Base-by-base conservation (phyloP, 1,140 invertebrate species). In the Vanessa tameamea region DNA sequence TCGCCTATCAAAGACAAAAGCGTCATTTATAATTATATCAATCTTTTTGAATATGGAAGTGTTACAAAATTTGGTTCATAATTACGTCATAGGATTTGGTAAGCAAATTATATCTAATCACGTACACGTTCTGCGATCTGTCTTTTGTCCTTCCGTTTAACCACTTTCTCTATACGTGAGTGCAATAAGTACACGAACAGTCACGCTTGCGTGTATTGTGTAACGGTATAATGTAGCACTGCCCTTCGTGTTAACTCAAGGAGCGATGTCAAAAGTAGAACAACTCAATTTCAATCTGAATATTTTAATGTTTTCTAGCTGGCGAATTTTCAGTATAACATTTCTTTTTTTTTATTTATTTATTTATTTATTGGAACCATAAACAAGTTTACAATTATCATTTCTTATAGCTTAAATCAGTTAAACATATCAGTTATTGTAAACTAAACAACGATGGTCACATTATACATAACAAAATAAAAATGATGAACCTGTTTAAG, bases 131-230 rank as follows among this genome's bases (percentile, higher is more conserved):
- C 72, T 63, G 73, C 81, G 76, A 82, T 83, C 73, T 69, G 75
- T 53, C 64, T 81, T 26, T 73, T 53, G 84, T 87, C 84, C 87
- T 83, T 88, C 83, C 84, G 84, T 81, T 75, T 64, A 77, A 68
- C 6, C 37, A 43, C 85, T 88, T 87, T 90, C 86, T 85, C 79
- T 81, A 64, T 70, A 85, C 87, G 85, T 86, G 88, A 79, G 70
- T 81, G 84, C 80, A 84, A 85, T 87, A 26, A 20, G 59, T 75
- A 83, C 14, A 31, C 23, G 65, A 37, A 14, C 16, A 55, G 16
- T 23, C 53, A 23, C 20, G 69, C 31, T 73, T 55, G 47, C 43
- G 71, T 64, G 48, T 71, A 59, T 73, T 73, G 53, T 55, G 71
- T 67, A 61, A 73, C 43, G 23, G 12, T 13, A 53, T 53, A 66